Evolutionary conservation across 2,797 vertebrate genomes (phyloP), one percentile per base, ranked within the genome.

Genomic region (Amblyopsis hoosieri): DNA sequence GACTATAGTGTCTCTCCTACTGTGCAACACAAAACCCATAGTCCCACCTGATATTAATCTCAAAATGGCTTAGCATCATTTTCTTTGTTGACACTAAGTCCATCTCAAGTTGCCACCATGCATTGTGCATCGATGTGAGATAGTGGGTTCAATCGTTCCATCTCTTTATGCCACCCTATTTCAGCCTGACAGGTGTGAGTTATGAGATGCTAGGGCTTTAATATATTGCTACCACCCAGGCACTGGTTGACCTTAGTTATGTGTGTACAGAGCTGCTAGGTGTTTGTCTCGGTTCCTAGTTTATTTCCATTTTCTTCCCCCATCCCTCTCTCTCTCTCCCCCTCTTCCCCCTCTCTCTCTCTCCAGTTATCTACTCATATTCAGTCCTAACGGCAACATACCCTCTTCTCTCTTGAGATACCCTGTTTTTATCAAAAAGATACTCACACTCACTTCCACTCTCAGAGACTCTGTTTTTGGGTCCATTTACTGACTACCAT

Each of bases 191-290:
- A 82, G 76, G 64, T 59, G 56, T 87, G 86, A 87, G 66, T 80
- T 83, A 87, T 83, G 82, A 80, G 78, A 68, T 47, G 64, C 69
- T 76, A 64, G 66, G 69, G 71, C 78, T 80, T 81, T 80, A 83
- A 87, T 87, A 81, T 74, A 68, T 84, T 73, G 71, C 55, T 81
- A 74, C 60, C 77, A 57, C 66, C 57, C 58, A 74, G 78, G 75
- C 66, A 79, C 54, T 62, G 80, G 52, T 74, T 83, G 77, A 87
- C 85, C 82, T 84, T 87, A 86, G 88, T 85, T 87, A 74, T 84
- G 59, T 65, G 56, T 62, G 80, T 62, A 67, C 53, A 57, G 71
- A 19, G 50, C 71, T 55, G 42, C 29, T 45, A 61, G 63, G 66
- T 72, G 79, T 73, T 68, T 51, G 62, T 78, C 76, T 51, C 57